Evolutionary conservation across 2,888 invertebrate genomes (phyloP), one percentile per base, ranked within the genome.

Genomic region (Sesia apiformis): DNA sequence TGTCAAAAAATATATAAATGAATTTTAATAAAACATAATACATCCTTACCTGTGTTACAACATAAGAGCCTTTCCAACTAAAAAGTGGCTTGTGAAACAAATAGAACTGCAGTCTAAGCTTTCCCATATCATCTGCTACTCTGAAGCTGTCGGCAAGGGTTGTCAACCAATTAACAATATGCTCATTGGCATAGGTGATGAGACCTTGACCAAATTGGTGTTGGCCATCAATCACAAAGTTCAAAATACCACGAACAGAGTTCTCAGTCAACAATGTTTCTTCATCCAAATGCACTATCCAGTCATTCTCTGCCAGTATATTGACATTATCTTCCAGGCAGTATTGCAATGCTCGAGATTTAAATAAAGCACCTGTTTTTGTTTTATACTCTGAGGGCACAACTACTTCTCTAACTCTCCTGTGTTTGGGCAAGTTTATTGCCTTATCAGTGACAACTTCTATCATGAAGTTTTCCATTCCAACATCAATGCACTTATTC

Each of bases 21-120:
- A 23, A 23, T 2, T 1, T 23, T n/a, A n/a, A 23, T 23, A 23
- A 23, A 23, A 23, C 23, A 23, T 23, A 6, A 53, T 38, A 49
- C 46, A 50, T 5, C 68, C 73, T 70, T 70, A 97, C 97, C 93
- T 97, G 97, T 60, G 98, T 97, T 5, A 98, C 98, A 62, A 98
- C 98, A 85, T 96, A 98, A 50, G 98, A 98, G 58, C 98, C 98
- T 87, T 98, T 98, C 98, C 98, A 98, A 80, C 98, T 97, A 82
- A 98, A 98, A 55, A 98, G 90, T 23, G 98, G 98, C 76, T 96
- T 96, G 78, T 98, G 97, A 79, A 98, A 98, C 81, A 96, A 90
- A 69, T 94, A 94, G 75, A 98, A 97, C 79, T 98, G 98, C 61
- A 97, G 91, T 67, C 97, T 92, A 55, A 98, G 87, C 84, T 98